These are phyloP conservation scores for Muraenolepis orangiensis DNA, from an alignment of 2,797 vertebrate species.

Conservation along the genomic window DNA sequence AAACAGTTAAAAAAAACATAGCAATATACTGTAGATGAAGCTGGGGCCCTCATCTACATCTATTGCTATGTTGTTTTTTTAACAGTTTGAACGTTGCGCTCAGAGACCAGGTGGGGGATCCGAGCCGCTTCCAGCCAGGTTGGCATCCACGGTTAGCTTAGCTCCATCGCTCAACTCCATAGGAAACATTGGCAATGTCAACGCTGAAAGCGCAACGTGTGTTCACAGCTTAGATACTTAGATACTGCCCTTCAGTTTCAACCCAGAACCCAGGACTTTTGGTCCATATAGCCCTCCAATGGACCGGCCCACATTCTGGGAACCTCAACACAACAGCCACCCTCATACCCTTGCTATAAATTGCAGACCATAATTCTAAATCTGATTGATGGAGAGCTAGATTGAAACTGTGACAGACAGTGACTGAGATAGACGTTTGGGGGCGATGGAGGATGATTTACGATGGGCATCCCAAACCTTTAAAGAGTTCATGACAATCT, in stretches of 20 bases:
- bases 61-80: background rate
- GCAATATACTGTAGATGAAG: no score
- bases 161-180: background rate
- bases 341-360: background rate
- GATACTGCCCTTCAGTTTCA: background rate
- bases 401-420: background rate
- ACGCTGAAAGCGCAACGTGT: background rate
- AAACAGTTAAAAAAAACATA: no score
- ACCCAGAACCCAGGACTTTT: background rate
- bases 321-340: background rate
- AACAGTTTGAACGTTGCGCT: background rate
- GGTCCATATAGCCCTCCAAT: background rate
- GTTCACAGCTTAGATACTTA: background rate
- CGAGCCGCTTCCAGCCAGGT: background rate
- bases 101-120: background rate
- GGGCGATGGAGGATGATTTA: background rate
- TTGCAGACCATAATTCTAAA: background rate
- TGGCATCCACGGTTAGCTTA: background rate
- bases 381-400: background rate
- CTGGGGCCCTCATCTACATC: no score
- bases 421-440: background rate
- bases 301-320: background rate
- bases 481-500: background rate
- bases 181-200: background rate
- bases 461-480: background rate